phyloP scores from a whole-genome alignment of 2,888 invertebrate species.

The Drosophila putrida region DNA sequence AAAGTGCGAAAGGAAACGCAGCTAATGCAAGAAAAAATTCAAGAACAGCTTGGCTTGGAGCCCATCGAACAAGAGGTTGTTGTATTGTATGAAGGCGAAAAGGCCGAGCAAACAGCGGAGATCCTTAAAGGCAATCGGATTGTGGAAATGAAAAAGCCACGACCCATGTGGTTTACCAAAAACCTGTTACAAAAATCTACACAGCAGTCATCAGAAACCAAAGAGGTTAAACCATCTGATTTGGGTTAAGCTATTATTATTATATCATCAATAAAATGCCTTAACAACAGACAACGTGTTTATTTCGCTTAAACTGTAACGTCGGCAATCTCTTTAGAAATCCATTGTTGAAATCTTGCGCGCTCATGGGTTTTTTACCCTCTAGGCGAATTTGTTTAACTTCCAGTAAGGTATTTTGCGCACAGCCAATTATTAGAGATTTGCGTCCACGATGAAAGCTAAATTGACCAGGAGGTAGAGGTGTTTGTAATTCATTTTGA shows the following conservation, averaged over 20 bases:
- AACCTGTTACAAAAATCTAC: slow-evolving; percentile 93
- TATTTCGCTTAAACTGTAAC: slow-evolving; percentile 61
- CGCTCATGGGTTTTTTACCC: slow-evolving; percentile 90
- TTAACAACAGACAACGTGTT: slow-evolving; percentile 49
- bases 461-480: slow-evolving; percentile 87
- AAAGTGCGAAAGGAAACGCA: slow-evolving; percentile 93
- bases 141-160: slow-evolving; percentile 93
- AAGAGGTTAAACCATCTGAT: slow-evolving; percentile 91
- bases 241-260: slow-evolving; percentile 86
- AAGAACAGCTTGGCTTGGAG: slow-evolving; percentile 89
- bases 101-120: slow-evolving; percentile 87
- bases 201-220: slow-evolving; percentile 88
- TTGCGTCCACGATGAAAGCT: slow-evolving; percentile 87
- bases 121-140: slow-evolving; percentile 90
- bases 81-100: slow-evolving; percentile 94
- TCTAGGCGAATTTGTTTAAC: slow-evolving; percentile 89
- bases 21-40: slow-evolving; percentile 91
- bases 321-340: slow-evolving; percentile 87
- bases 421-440: slow-evolving; percentile 89
- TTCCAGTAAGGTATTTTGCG: slow-evolving; percentile 88
- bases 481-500: slow-evolving; percentile 1
- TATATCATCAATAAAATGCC: slow-evolving; percentile 42
- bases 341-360: slow-evolving; percentile 94
- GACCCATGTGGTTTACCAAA: slow-evolving; percentile 95
- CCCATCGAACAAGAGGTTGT: slow-evolving; percentile 94